phyloP scores from a whole-genome alignment of 2,888 invertebrate species.

The Priocnemis perturbator region DNA sequence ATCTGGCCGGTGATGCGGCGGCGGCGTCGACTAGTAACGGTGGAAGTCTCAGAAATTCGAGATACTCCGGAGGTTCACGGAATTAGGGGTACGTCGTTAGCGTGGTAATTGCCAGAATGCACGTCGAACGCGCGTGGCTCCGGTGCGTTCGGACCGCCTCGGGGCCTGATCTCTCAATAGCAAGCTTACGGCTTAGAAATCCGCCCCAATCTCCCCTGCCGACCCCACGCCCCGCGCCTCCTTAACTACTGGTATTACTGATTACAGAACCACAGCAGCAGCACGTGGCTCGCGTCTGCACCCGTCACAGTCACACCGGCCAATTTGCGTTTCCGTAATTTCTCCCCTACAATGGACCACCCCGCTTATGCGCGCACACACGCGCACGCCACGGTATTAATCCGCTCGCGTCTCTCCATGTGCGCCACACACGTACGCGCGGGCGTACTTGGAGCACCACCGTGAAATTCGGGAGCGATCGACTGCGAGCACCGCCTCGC shows the following conservation, averaged over 20 bases:
- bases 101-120: too few species aligned
- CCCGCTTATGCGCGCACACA: slow-evolving; percentile 31
- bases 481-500: not conserved
- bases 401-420: slow-evolving; percentile 22
- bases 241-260: slow-evolving; percentile 67
- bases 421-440: not conserved
- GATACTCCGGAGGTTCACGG: too few species aligned
- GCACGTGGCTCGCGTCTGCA: slow-evolving; percentile 72
- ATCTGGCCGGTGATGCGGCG: too few species aligned
- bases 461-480: slow-evolving; percentile 11
- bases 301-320: slow-evolving; percentile 73
- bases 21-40: not conserved
- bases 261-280: slow-evolving; percentile 71
- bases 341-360: slow-evolving; percentile 59
- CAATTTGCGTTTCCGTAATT: slow-evolving; percentile 74
- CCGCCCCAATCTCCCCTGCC: slow-evolving; percentile 58
- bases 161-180: slow-evolving; percentile 29
- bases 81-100: too few species aligned
- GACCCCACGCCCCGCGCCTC: slow-evolving; percentile 47
- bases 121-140: too few species aligned
- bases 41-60: too few species aligned
- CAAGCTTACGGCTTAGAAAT: slow-evolving; percentile 56
- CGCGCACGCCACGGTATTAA: slow-evolving; percentile 35
- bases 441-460: slow-evolving; percentile 14
- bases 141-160: not conserved